phyloP scores from a whole-genome alignment of 2,797 vertebrate species.

The Acropternis orthonyx region DNA sequence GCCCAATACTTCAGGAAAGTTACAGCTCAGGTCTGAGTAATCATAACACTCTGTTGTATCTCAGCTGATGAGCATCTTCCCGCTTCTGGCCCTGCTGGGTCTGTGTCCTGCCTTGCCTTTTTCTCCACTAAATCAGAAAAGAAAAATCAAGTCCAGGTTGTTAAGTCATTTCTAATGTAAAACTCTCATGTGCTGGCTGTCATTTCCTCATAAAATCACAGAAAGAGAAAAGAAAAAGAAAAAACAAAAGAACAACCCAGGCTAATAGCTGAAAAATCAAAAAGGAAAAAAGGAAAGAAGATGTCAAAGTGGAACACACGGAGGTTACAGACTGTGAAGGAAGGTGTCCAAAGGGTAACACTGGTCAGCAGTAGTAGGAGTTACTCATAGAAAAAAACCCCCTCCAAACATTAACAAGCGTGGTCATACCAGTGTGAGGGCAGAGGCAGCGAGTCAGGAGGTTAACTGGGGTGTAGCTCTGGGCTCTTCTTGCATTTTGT shows the following conservation, averaged over 20 bases:
- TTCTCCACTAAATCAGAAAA: not conserved
- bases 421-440: not conserved
- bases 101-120: not conserved
- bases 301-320: not conserved
- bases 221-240: no score
- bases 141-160: not conserved
- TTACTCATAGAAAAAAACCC: not conserved
- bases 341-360: not conserved
- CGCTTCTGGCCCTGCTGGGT: not conserved
- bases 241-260: accelerated
- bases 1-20: not conserved
- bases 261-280: not conserved
- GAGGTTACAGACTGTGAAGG: not conserved
- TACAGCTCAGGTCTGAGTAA: not conserved
- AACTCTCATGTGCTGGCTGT: not conserved
- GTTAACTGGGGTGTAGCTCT: not conserved
- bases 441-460: not conserved
- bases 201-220: not conserved
- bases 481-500: not conserved
- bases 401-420: not conserved
- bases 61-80: not conserved
- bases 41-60: not conserved
- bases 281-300: not conserved
- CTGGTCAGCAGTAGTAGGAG: not conserved
- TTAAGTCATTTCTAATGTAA: not conserved